Evolutionary conservation across 2,113 vertebrate genomes (phyloP).

Genomic region (Gymnogyps californianus): DNA sequence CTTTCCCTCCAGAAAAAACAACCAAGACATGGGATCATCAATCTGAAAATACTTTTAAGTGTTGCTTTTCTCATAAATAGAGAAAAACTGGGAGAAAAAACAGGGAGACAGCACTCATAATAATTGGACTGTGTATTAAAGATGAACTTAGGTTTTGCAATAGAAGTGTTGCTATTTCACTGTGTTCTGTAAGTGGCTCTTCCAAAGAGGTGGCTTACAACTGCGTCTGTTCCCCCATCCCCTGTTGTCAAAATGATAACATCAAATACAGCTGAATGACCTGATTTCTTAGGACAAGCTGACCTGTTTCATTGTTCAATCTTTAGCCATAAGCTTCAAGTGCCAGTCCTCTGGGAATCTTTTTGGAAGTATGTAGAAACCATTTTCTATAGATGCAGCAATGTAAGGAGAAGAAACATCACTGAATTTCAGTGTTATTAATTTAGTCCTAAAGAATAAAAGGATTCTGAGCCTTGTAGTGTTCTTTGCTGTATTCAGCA

Average conservation of each 20-base stretch:
- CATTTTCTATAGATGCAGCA: background rate
- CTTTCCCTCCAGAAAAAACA: background rate
- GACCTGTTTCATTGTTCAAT: constrained; percentile 63
- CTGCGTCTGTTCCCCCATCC: background rate
- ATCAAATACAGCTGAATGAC: constrained; percentile 48
- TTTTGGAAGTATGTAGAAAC: constrained; percentile 11
- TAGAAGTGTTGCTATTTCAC: background rate
- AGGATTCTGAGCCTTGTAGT: background rate
- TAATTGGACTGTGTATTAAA: background rate
- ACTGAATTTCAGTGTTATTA: background rate
- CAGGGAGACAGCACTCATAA: background rate
- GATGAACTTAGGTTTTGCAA: background rate
- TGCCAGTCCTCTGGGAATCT: constrained; percentile 37
- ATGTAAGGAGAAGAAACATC: background rate
- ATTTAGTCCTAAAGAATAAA: constrained; percentile 9
- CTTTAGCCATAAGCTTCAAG: constrained; percentile 48
- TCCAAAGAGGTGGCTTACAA: background rate
- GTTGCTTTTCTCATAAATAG: background rate
- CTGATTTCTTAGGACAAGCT: constrained; percentile 67
- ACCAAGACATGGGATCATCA: background rate
- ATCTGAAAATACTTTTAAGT: background rate
- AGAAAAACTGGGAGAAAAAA: background rate
- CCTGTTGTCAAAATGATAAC: constrained; percentile 63
- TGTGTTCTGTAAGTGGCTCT: background rate
- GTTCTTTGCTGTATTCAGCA: background rate